Percentiles rank a stretch among this genome's conserved stretches.
Evolutionary conservation across 2,113 vertebrate species (phyloP).

Genomic region (Rhea pennata): DNA sequence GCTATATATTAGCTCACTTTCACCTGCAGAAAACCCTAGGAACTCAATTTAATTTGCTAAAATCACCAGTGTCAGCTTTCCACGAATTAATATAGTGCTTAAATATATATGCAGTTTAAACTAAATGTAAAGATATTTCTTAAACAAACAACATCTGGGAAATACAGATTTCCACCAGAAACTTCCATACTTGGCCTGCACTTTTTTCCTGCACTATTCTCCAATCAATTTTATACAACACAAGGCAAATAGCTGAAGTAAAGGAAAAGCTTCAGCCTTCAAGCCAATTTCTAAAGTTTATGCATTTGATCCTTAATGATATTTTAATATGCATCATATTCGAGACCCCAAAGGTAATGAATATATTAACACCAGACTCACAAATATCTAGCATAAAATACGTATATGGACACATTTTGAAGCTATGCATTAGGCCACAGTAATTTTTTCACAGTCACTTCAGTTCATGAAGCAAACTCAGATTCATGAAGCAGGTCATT

Average conservation of each 20-base stretch:
- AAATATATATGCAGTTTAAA: neutral
- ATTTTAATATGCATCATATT: neutral
- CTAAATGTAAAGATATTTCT: neutral
- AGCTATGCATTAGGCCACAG: neutral
- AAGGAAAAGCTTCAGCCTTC: neutral
- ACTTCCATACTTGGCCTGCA: neutral
- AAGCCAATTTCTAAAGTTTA: neutral
- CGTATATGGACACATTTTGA: neutral
- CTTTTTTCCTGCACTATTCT: neutral
- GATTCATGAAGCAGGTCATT: neutral
- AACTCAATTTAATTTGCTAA: neutral
- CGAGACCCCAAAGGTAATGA: neutral
- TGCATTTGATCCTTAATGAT: neutral
- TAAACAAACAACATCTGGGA: neutral
- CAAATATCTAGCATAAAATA: neutral
- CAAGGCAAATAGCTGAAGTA: neutral
- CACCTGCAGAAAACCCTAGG: neutral
- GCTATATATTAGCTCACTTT: neutral
- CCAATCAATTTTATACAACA: neutral
- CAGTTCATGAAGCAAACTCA: neutral
- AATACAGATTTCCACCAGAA: neutral
- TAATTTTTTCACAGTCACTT: constrained; percentile 14
- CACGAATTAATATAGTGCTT: neutral
- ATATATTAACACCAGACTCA: neutral
- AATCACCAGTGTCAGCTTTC: neutral